Percentiles rank a stretch among this genome's conserved stretches.
These are phyloP conservation scores for Nothura maculosa DNA, from an alignment of 2,797 vertebrate genomes.

Conservation along the genomic window DNA sequence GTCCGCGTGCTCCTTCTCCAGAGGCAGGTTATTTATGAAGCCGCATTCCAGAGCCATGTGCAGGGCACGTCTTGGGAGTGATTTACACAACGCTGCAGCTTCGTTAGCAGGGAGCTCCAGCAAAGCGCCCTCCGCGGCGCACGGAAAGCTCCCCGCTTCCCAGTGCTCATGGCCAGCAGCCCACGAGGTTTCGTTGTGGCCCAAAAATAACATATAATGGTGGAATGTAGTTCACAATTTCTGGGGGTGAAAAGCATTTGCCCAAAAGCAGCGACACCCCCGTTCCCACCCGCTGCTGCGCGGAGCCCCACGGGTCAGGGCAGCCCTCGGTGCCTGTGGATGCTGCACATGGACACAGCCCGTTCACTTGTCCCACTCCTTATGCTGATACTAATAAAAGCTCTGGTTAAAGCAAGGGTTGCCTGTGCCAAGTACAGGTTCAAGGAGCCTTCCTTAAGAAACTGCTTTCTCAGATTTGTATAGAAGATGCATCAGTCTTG, in stretches of 20 bases:
- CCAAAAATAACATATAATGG: neutral
- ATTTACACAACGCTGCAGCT: constrained; percentile 8
- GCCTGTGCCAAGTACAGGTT: neutral
- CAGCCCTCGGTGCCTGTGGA: no score
- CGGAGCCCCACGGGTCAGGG: no score
- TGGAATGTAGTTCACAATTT: neutral
- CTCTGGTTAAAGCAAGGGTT: neutral
- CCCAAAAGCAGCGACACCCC: neutral
- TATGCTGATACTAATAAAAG: rapidly evolving
- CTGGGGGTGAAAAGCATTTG: neutral
- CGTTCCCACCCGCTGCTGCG: no score
- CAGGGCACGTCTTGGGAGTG: neutral
- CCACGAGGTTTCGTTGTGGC: neutral
- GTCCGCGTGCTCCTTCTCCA: neutral
- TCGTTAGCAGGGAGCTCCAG: neutral
- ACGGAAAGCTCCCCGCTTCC: neutral
- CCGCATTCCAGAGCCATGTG: neutral
- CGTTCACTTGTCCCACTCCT: neutral
- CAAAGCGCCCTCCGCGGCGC: neutral
- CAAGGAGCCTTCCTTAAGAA: neutral
- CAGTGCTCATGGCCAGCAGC: neutral
- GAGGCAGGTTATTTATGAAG: constrained; percentile 1
- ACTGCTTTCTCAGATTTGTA: neutral
- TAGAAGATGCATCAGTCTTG: neutral
- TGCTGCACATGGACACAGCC: no score